Evolutionary conservation across 2,113 vertebrate genomes (phyloP).

Genomic region (Tychaedon coryphoeus): DNA sequence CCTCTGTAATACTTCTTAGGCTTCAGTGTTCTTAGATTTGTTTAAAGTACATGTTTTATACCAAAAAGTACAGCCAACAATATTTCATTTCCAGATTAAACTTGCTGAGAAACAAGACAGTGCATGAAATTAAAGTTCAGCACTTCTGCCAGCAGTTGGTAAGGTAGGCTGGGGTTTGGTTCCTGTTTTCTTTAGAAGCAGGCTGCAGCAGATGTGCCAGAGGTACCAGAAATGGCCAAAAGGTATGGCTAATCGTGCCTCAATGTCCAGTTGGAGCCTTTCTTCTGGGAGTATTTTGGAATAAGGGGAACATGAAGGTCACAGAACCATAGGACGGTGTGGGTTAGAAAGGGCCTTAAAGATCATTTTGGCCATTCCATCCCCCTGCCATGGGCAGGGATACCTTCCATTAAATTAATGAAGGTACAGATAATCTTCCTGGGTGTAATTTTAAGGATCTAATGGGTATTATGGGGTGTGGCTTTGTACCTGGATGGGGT

Average conservation of each 20-base stretch:
- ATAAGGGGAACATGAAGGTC: not conserved
- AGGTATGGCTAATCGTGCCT: not conserved
- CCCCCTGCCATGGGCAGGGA: not conserved
- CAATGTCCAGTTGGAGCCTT: not conserved
- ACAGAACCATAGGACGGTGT: not conserved
- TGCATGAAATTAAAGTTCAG: constrained; percentile 87
- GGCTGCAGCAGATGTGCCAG: not conserved
- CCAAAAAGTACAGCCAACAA: not conserved
- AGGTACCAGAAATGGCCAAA: not conserved
- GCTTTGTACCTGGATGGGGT: not conserved
- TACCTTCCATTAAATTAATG: not conserved
- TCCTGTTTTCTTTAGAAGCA: not conserved
- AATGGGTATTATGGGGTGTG: not conserved
- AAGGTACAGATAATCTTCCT: not conserved
- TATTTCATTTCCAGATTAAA: constrained; percentile 71
- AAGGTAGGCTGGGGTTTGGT: constrained; percentile 70
- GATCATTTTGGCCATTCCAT: not conserved
- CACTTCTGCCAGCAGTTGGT: constrained; percentile 83
- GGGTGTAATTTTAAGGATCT: not conserved
- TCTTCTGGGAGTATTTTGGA: not conserved
- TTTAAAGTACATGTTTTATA: not conserved
- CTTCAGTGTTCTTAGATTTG: not conserved
- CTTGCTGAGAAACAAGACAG: constrained; percentile 72
- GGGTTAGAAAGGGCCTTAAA: not conserved
- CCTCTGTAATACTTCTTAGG: not conserved